phyloP scores from a whole-genome alignment of 1,140 invertebrate species.

The Pseudachorutes palmiensis region DNA sequence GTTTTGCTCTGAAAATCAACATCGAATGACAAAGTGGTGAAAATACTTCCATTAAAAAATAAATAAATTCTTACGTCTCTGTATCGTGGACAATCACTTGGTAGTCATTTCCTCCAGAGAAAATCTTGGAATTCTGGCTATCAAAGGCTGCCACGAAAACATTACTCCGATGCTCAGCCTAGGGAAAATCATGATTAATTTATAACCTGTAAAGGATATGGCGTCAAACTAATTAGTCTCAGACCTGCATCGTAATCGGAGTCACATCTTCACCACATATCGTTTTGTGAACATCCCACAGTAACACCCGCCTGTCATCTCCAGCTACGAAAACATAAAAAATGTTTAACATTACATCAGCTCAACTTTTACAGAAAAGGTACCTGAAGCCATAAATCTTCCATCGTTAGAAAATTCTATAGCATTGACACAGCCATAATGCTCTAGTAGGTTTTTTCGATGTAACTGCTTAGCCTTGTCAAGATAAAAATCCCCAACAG shows the following conservation, averaged over 20 bases:
- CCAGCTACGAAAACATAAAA: conserved; percentile 58
- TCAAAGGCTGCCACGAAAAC: conserved; percentile 88
- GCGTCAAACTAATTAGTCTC: neutral
- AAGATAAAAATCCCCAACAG: neutral
- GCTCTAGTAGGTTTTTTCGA: conserved; percentile 72
- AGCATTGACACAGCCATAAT: conserved; percentile 94
- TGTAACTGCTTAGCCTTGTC: conserved; percentile 54
- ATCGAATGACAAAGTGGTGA: conserved; percentile 10
- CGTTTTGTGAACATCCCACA: conserved; percentile 78
- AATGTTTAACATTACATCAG: neutral
- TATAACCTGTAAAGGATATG: neutral
- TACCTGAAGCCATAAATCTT: conserved; percentile 76
- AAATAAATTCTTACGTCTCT: conserved; percentile 53
- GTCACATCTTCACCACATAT: conserved; percentile 51
- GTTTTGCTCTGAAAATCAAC: conserved; percentile 51
- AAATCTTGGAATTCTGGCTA: conserved; percentile 65
- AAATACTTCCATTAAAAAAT: no score
- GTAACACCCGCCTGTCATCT: conserved; percentile 78
- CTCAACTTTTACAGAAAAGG: neutral
- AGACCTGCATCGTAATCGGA: conserved; percentile 53
- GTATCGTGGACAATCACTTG: conserved; percentile 82
- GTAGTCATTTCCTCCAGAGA: conserved; percentile 91
- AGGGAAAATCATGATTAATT: conserved; percentile 41
- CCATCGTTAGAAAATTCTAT: conserved; percentile 87
- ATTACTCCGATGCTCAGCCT: conserved; percentile 77